Evolutionary conservation across 2,888 invertebrate genomes (phyloP).

Genomic region (Elysia crispata): DNA sequence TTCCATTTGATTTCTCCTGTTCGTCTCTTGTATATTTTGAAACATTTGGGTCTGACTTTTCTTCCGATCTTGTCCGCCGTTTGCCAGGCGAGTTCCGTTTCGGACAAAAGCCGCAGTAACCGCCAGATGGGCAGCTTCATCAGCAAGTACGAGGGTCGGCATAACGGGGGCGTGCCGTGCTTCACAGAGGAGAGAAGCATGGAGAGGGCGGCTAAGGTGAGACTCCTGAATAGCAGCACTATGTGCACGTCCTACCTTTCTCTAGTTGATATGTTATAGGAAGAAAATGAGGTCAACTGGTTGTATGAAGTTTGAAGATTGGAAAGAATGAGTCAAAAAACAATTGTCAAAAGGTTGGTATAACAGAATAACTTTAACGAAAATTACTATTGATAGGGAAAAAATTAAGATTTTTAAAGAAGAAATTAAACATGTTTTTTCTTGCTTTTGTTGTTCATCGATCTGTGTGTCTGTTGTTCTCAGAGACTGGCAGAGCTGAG

Average conservation of each 20-base stretch:
- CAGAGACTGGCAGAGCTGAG: slow-evolving; percentile 48
- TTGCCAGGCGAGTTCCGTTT: too few species aligned
- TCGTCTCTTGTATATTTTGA: too few species aligned
- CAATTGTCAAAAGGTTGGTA: too few species aligned
- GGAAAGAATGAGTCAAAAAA: neutral
- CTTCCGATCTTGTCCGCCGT: too few species aligned
- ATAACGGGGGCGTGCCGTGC: slow-evolving; percentile 77
- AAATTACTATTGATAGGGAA: too few species aligned
- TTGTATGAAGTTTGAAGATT: neutral
- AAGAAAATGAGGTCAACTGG: neutral
- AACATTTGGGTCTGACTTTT: too few species aligned
- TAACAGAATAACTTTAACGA: too few species aligned
- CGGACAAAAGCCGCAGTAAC: slow-evolving; percentile 40
- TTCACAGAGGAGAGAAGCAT: slow-evolving; percentile 74
- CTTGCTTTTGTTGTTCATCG: too few species aligned
- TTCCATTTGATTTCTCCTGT: too few species aligned
- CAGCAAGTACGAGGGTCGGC: slow-evolving; percentile 75
- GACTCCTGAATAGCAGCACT: neutral
- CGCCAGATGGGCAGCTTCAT: slow-evolving; percentile 62
- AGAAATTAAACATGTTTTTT: too few species aligned
- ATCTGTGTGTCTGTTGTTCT: too few species aligned
- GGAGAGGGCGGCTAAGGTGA: slow-evolving; percentile 74
- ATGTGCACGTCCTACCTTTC: neutral
- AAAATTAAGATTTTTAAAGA: too few species aligned
- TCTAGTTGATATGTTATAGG: neutral